Base-by-base conservation (phyloP, 2,113 vertebrate genomes). In the Misgurnus anguillicaudatus region DNA sequence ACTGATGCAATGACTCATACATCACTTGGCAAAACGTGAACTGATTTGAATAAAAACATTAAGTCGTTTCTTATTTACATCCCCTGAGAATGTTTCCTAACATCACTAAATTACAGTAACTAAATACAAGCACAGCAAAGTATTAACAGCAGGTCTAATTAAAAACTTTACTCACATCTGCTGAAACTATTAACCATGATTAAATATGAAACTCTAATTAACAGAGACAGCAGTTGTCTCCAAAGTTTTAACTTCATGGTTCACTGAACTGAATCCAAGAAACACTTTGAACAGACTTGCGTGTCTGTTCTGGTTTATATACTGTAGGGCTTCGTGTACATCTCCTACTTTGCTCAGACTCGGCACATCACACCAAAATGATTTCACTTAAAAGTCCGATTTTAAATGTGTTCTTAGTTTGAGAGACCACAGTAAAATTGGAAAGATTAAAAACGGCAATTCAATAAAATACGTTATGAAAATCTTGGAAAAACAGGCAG, bases 231-330 rank as follows among this genome's bases (percentile, higher is more conserved):
- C 48, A 51, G 48, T 51, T 51, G 48, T 51, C 48, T 51, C 48
- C 48, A 51, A 51, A 51, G 48, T 51, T 51, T 51, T 51, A 14
- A 16, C 48, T 51, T 51, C 48, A 51, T 51, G 6, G 69, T 77
- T 72, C 60, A 62, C 69, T 79, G 58, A 75, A 61, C 66, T 38
- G 65, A 42, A 51, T 76, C 47, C 55, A 41, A 60, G 11, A 8
- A 31, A 60, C 45, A 71, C 36, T 53, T 36, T 45, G 48, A 86
- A 73, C 45, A 65, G 75, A 81, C 61, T 48, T 78, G 85, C 84
- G 84, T 80, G 87, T 81, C 81, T 76, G 63, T 80, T 51, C 48
- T 51, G 4, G 13, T 4, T 13, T 51, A 14, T 48, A 48, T 14
- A 51, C 48, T 13, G 47, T 51, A 51, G 11, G 5, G 48, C 48